These are phyloP conservation scores for Xenopus petersii DNA, from an alignment of 2,797 vertebrate genomes.

Conservation along the genomic window DNA sequence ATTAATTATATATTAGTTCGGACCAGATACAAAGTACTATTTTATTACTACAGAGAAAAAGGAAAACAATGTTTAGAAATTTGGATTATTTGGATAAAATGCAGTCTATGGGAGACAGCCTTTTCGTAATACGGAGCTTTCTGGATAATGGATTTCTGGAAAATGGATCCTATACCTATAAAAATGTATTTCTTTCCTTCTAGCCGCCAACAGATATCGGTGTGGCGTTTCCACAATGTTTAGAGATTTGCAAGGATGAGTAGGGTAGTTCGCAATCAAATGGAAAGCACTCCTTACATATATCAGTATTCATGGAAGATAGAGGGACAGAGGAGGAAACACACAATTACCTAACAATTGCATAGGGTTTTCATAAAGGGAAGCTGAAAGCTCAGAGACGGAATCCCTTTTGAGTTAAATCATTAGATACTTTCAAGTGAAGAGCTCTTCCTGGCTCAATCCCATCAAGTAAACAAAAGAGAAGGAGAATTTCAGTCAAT, in stretches of 20 bases:
- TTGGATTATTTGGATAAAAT: no score
- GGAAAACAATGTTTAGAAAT: no score
- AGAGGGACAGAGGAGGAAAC: not conserved
- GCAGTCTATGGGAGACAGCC: no score
- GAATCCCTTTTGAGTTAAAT: slow-evolving; percentile 48
- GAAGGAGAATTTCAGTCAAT: slow-evolving; percentile 49
- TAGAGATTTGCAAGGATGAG: not conserved
- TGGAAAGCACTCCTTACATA: not conserved
- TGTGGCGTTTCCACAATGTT: not conserved
- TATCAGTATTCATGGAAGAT: not conserved
- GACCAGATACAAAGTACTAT: no score
- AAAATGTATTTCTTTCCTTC: no score
- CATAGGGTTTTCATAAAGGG: slow-evolving; percentile 1
- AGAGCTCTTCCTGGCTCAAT: slow-evolving; percentile 10
- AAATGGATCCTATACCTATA: no score
- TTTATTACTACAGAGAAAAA: no score
- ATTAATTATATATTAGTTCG: no score
- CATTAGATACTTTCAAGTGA: slow-evolving; percentile 45
- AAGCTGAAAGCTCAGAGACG: slow-evolving; percentile 9
- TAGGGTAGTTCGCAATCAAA: not conserved
- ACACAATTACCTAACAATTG: not conserved
- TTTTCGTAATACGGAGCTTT: no score
- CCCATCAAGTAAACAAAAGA: slow-evolving; percentile 2
- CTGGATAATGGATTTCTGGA: no score
- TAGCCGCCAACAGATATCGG: no score